A percentile compares a stretch with the other conserved stretches of the same genome.
These are phyloP conservation scores for Corythornis cristatus DNA, from an alignment of 2,113 vertebrate species.

Conservation along the genomic window DNA sequence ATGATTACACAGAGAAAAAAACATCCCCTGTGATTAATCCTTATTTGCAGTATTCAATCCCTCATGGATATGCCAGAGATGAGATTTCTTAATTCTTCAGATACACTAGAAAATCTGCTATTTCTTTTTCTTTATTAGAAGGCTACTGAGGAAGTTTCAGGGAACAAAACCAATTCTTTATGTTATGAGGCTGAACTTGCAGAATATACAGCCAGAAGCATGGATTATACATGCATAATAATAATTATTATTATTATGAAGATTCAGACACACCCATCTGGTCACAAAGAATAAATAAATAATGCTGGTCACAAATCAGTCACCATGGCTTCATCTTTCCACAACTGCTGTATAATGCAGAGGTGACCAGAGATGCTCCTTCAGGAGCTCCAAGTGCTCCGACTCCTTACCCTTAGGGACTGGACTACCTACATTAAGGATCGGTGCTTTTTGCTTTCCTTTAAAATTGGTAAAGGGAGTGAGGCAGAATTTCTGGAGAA, in stretches of 20 bases:
- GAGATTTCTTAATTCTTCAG: background rate
- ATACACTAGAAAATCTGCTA: background rate
- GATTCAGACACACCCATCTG: background rate
- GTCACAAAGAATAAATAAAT: background rate
- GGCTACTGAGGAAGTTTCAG: background rate
- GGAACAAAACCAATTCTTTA: background rate
- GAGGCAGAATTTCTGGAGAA: background rate
- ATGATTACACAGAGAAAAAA: background rate
- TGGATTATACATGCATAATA: too few relatives aligned
- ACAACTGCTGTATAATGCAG: background rate
- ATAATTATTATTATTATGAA: background rate
- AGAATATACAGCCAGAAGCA: background rate
- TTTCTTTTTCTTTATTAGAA: background rate
- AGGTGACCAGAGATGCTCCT: rapidly evolving
- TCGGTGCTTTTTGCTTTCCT: background rate
- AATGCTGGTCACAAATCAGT: background rate
- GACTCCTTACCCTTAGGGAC: background rate
- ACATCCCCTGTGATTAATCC: background rate
- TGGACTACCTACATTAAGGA: background rate
- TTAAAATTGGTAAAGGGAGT: background rate
- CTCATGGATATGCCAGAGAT: background rate
- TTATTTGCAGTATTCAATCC: background rate
- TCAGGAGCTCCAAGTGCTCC: background rate
- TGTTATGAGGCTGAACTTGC: background rate
- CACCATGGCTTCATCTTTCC: background rate